phyloP scores from a whole-genome alignment of 2,113 vertebrate genomes.

The Eonycteris spelaea region DNA sequence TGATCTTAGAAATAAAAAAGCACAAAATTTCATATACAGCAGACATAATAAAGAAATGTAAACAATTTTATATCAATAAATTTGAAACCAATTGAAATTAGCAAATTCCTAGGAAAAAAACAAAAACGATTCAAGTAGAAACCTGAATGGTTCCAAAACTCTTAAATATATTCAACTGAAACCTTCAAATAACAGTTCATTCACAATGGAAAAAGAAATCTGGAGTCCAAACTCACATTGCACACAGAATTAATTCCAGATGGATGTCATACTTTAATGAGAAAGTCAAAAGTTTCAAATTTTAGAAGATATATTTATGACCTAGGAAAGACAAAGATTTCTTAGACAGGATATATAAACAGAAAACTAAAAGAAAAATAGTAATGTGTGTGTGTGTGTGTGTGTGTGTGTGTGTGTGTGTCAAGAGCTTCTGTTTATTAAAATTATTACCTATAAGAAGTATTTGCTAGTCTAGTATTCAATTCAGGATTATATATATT shows the following conservation, averaged over 20 bases:
- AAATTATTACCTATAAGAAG: not conserved
- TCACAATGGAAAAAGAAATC: slow-evolving; percentile 1
- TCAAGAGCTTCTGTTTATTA: not conserved
- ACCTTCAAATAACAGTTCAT: not conserved
- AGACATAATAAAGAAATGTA: not conserved
- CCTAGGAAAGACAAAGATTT: not conserved
- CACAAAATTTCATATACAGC: not conserved
- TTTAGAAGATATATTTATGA: not conserved
- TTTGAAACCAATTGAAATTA: not conserved
- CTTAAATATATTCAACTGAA: not conserved
- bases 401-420: not conserved
- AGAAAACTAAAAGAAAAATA: not conserved
- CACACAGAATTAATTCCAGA: not conserved
- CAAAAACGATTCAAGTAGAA: not conserved
- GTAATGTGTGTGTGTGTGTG: not conserved
- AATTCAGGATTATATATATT: not conserved
- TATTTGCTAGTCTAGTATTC: not conserved
- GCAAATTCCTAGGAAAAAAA: not conserved
- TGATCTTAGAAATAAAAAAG: not conserved
- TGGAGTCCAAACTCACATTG: not conserved
- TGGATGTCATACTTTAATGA: not conserved
- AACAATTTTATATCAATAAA: not conserved
- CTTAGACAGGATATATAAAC: not conserved
- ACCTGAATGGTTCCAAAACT: not conserved
- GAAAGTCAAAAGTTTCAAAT: not conserved